phyloP scores from a whole-genome alignment of 2,888 invertebrate species.

The Helleia helle region DNA sequence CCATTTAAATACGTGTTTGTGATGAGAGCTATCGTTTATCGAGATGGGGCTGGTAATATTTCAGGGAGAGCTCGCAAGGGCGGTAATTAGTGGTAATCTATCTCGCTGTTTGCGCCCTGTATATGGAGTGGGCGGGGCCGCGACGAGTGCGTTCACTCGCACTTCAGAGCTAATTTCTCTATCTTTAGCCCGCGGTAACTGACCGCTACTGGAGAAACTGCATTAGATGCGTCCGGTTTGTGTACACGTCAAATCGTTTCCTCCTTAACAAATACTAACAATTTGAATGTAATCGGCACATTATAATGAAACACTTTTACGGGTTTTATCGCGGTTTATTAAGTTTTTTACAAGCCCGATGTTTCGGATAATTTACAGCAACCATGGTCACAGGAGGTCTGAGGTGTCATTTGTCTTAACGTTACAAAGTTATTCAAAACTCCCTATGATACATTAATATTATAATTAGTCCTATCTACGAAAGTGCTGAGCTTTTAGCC shows the following conservation, averaged over 20 bases:
- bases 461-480: too few species aligned
- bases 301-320: too few species aligned
- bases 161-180: conserved; percentile 67
- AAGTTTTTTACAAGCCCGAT: too few species aligned
- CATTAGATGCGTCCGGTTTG: conserved; percentile 67
- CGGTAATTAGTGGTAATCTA: conserved; percentile 69
- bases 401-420: too few species aligned
- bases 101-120: conserved; percentile 56
- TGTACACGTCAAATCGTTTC: conserved; percentile 39
- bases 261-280: too few species aligned
- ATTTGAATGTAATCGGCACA: too few species aligned
- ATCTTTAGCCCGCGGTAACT: conserved; percentile 69
- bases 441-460: too few species aligned
- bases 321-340: too few species aligned
- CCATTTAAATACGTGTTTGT: conserved; percentile 9
- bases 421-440: too few species aligned
- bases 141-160: conserved; percentile 30
- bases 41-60: conserved; percentile 31
- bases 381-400: too few species aligned
- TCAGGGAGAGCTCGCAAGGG: conserved; percentile 39
- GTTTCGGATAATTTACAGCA: too few species aligned
- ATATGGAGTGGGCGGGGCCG: conserved; percentile 52
- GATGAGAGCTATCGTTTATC: conserved; percentile 26
- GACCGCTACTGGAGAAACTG: conserved; percentile 68
- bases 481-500: neutral